phyloP scores from a whole-genome alignment of 2,888 invertebrate genomes.

The Stenotaenia linearis region DNA sequence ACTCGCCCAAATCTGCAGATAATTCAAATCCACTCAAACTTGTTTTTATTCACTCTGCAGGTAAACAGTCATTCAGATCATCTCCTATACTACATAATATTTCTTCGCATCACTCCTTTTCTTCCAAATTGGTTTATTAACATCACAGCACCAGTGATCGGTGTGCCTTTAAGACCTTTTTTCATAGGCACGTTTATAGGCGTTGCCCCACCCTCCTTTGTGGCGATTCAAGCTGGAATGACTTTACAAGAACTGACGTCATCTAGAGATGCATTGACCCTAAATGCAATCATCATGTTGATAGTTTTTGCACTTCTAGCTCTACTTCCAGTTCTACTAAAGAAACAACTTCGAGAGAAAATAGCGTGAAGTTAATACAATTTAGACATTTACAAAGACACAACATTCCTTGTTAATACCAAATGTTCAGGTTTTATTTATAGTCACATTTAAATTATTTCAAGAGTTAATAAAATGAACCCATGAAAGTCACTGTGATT shows the following conservation, averaged over 20 bases:
- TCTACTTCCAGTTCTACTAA: constrained; percentile 79
- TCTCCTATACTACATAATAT: constrained; percentile 91
- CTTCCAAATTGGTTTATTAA: constrained; percentile 99
- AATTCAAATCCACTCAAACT: too few species aligned
- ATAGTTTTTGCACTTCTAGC: constrained; percentile 74
- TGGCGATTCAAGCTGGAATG: constrained; percentile 96
- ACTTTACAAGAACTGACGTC: constrained; percentile 89
- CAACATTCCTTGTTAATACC: background rate
- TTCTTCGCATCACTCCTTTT: constrained; percentile 93
- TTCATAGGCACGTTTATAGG: constrained; percentile 91
- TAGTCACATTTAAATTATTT: background rate
- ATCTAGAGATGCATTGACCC: constrained; percentile 66
- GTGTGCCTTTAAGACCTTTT: constrained; percentile 87
- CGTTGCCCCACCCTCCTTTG: constrained; percentile 93
- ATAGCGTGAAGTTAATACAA: constrained; percentile 45
- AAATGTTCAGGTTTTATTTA: background rate
- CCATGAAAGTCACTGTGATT: constrained; percentile 58
- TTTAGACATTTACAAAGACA: background rate
- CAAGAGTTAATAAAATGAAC: constrained; percentile 60
- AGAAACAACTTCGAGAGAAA: constrained; percentile 69
- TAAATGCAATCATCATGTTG: constrained; percentile 66
- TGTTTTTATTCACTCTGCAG: constrained; percentile 41
- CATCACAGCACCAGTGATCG: constrained; percentile 90
- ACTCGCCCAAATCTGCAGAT: too few species aligned
- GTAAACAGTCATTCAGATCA: constrained; percentile 73